Conservation (phyloP, 2,113 vertebrate genomes). For the Lonchura striata region DNA sequence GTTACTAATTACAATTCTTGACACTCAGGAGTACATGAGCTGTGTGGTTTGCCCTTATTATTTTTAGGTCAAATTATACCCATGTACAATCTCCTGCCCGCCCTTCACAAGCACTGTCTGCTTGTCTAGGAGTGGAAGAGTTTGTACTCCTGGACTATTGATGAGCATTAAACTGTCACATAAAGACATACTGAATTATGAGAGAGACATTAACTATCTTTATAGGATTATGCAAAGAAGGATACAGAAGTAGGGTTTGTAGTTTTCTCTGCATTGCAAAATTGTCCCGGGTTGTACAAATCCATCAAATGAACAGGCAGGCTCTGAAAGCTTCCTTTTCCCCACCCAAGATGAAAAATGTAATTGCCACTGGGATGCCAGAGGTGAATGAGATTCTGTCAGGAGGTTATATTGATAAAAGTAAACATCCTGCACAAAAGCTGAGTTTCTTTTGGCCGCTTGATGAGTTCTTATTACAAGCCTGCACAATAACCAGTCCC, state of each 20-base stretch:
- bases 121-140: background rate
- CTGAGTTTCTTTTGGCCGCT: background rate
- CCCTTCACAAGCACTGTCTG: background rate
- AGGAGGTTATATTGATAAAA: background rate
- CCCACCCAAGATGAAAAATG: background rate
- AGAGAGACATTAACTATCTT: background rate
- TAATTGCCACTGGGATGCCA: background rate
- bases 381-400: background rate
- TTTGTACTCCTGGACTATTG: background rate
- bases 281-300: background rate
- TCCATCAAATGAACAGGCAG: background rate
- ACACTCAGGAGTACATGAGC: background rate
- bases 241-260: background rate
- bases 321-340: background rate
- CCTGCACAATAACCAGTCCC: background rate
- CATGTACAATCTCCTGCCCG: background rate
- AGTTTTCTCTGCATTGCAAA: background rate
- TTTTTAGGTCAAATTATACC: background rate
- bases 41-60: background rate
- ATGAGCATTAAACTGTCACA: background rate
- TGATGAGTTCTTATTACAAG: background rate
- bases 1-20: background rate
- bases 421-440: background rate
- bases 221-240: background rate
- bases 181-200: background rate